phyloP scores from a whole-genome alignment of 1,140 invertebrate genomes.

The Parasteatoda tepidariorum region DNA sequence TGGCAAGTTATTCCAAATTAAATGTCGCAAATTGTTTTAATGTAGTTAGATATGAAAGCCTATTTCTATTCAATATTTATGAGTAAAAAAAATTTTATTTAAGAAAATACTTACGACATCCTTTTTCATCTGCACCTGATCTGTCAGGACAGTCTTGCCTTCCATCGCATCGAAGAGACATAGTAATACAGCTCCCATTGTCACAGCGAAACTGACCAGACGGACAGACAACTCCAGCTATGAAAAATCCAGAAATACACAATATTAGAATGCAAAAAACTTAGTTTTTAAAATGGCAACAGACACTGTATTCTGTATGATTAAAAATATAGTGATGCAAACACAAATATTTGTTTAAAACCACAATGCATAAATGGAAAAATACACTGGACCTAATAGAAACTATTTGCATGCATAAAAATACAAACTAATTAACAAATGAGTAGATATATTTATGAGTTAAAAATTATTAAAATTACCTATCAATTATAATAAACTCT shows the following conservation, averaged over 20 bases:
- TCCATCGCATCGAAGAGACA: conserved; percentile 65
- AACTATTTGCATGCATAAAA: too few relatives aligned
- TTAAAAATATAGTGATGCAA: neutral
- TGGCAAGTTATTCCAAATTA: too few relatives aligned
- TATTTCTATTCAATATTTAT: too few relatives aligned
- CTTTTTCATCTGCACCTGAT: conserved; percentile 67
- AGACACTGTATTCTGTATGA: neutral
- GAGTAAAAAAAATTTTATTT: neutral
- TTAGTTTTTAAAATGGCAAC: neutral
- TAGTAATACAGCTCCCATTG: conserved; percentile 65
- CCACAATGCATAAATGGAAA: too few relatives aligned
- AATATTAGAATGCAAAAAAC: neutral
- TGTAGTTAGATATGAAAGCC: too few relatives aligned
- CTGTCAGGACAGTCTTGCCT: conserved; percentile 65
- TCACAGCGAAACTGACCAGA: conserved; percentile 63
- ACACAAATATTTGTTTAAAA: neutral
- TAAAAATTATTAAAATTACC: too few relatives aligned
- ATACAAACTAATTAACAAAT: too few relatives aligned
- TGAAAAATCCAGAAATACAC: neutral
- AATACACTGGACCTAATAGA: too few relatives aligned
- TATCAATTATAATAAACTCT: too few relatives aligned
- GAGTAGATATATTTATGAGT: too few relatives aligned
- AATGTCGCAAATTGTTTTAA: too few relatives aligned
- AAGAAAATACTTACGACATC: conserved; percentile 65
- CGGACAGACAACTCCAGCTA: conserved; percentile 48